Evolutionary conservation across 1,140 invertebrate genomes (phyloP), one percentile per base, ranked within the genome.

Genomic region (Brachionus rotundiformis): DNA sequence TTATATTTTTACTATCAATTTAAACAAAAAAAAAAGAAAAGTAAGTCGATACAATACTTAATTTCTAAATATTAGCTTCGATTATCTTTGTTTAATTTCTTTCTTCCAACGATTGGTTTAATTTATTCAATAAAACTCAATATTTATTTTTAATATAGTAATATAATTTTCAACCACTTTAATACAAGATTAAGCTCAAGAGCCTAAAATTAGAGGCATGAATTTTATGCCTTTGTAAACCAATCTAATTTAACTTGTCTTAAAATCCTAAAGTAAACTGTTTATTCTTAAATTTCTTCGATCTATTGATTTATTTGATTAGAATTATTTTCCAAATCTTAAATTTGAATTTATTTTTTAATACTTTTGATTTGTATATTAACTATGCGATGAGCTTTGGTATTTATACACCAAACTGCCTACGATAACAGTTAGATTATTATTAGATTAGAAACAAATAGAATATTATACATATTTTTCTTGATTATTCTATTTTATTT

Each of bases 381-480:
- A 19, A 54, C n/a, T 54, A 16, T 25, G 47, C 47, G 47, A 25
- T 54, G n/a, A 54, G 47, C 47, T 19, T 25, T 16, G 8, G 47
- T 54, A 54, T 54, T 54, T 54, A 54, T 54, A 54, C 47, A 54
- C 47, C 23, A 54, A 8, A 54, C 47, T 54, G n/a, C 47, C 47
- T 54, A 54, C 47, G 47, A 54, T 23, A 8, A 19, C 47, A 19
- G 47, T 54, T 54, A 54, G 47, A 54, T 54, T 54, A 54, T 54
- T 54, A 54, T 54, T 54, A 54, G 47, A 54, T 54, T 54, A 54
- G 19, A 23, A 54, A 54, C 19, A 19, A 23, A 54, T 54, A 54
- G 47, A 54, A 54, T 23, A 19, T 54, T 54, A 54, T 54, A 54
- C 47, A 54, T 54, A 54, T 54, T 54, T 54, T 54, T 54, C 47